These are phyloP conservation scores for Apus apus DNA, from an alignment of 2,113 vertebrate species.

Conservation along the genomic window DNA sequence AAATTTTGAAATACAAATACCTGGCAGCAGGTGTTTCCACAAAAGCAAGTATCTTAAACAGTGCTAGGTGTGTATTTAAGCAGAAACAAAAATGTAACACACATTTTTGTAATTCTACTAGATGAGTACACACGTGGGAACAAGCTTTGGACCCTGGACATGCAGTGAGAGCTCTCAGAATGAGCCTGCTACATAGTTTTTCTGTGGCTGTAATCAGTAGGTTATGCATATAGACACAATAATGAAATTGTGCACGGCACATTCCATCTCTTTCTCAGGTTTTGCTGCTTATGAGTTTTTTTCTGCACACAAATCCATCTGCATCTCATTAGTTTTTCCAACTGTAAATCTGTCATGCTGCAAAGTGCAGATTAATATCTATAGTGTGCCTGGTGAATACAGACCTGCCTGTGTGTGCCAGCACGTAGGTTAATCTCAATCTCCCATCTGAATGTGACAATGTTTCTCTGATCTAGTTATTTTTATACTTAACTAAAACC, in stretches of 20 bases:
- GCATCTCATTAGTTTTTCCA: neutral
- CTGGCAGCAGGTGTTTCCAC: neutral
- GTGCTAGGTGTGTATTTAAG: neutral
- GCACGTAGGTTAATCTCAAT: neutral
- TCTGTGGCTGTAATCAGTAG: neutral
- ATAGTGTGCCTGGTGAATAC: neutral
- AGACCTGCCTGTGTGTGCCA: neutral
- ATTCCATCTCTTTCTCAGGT: neutral
- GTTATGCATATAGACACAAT: neutral
- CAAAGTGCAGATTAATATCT: neutral
- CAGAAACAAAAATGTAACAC: neutral
- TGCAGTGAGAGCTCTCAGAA: neutral
- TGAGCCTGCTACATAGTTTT: accelerated
- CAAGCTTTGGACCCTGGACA: neutral
- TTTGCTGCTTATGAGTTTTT: neutral
- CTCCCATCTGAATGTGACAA: neutral
- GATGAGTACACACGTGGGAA: neutral
- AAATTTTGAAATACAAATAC: too few relatives aligned
- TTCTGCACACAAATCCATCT: neutral
- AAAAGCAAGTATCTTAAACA: neutral
- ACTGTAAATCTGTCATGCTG: neutral
- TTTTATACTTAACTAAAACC: neutral
- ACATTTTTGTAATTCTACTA: neutral
- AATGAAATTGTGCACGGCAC: neutral
- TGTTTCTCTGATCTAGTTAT: neutral